Base-by-base conservation (phyloP, 2,113 vertebrate genomes). In the Myrmophylax atrothorax region DNA sequence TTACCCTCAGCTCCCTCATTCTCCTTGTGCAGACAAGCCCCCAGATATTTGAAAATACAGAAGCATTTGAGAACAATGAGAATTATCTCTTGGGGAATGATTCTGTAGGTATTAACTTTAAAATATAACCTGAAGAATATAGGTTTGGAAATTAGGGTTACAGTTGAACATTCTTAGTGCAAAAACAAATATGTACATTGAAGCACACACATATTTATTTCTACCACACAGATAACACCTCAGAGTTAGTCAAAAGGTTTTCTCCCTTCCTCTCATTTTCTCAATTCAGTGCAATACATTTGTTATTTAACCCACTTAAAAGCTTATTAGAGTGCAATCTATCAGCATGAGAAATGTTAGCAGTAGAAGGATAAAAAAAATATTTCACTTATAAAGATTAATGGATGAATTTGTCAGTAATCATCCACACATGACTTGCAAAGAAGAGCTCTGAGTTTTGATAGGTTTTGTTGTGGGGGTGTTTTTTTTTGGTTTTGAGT, bases 351-450 rank as follows among this genome's bases (percentile, higher is more conserved):
- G 86, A 80, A 86, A 76, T 20, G 22, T 25, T 31, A 79, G 26
- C 15, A 58, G 56, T 9, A 87, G n/a, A 55, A 90, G 31, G 11
- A 11, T 20, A 44, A 85, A 87, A 31, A 16, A 33, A 60, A 11
- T 11, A 76, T 85, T 79, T 94, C 29, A 91, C 40, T 93, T 86
- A 55, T 8, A 68, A 87, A 84, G 79, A 95, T 64, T 85, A 84
- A 90, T 74, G 24, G 63, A 76, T 90, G 63, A 82, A 81, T 84
- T 95, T 82, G 23, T 12, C 18, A 90, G 53, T 40, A 87, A 46
- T 35, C 44, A 52, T 40, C 24, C 23, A 69, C 23, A 67, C 6
- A 47, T 14, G 28, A 66, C 26, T 80, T 60, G 26, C 38, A 87
- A 91, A 91, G 9, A 75, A 69, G 14, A 74, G 13, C 44, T 42